Evolutionary conservation across 2,888 invertebrate genomes (phyloP).

Genomic region (Cheilosia vulpina): DNA sequence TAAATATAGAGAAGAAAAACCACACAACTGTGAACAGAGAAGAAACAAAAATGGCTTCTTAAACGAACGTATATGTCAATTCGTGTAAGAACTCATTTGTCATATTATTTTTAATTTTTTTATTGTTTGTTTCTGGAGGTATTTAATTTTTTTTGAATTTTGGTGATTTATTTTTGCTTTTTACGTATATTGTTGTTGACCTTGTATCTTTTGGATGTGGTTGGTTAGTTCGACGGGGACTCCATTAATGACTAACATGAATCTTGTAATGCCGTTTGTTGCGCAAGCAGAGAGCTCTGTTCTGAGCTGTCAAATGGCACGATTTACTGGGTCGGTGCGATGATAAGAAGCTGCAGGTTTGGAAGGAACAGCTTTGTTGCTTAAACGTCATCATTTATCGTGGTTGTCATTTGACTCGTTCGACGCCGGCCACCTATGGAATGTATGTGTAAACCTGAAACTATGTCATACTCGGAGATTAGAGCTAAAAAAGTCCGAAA

Average conservation of each 20-base stretch:
- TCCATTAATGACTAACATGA: constrained; percentile 36
- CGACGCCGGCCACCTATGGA: too few species aligned
- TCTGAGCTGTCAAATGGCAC: too few species aligned
- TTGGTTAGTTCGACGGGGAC: constrained; percentile 26
- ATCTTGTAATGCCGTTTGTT: neutral
- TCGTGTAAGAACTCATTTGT: constrained; percentile 58
- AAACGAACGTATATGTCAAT: constrained; percentile 55
- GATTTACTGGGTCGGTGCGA: too few species aligned
- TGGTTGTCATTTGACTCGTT: too few species aligned
- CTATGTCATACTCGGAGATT: too few species aligned
- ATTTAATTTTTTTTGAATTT: constrained; percentile 32
- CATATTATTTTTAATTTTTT: constrained; percentile 13
- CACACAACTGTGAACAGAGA: constrained; percentile 6
- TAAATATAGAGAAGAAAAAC: constrained; percentile 20
- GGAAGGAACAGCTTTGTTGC: too few species aligned
- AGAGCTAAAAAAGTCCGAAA: constrained; percentile 1
- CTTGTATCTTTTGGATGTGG: constrained; percentile 48
- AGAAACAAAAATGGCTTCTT: constrained; percentile 20
- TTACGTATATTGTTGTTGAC: constrained; percentile 43
- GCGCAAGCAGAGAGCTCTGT: too few species aligned
- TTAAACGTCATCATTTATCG: too few species aligned
- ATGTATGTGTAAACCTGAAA: too few species aligned
- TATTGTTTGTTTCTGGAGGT: constrained; percentile 3
- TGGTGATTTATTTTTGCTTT: constrained; percentile 2
- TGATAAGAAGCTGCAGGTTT: too few species aligned